phyloP scores from a whole-genome alignment of 2,113 vertebrate genomes.

The Apistogramma diplotaenia region DNA sequence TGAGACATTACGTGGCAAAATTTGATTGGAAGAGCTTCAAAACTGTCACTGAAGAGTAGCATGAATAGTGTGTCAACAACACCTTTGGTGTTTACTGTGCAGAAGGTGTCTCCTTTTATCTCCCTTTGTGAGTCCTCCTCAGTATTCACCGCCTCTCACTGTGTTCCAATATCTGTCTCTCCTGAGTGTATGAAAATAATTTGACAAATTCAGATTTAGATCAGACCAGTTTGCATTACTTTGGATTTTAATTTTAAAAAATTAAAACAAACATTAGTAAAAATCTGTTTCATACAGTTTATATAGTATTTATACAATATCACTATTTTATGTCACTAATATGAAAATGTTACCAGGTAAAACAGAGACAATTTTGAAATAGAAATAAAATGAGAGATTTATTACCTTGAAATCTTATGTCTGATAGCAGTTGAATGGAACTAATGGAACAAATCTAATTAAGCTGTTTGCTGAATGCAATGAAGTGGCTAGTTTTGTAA shows the following conservation, averaged over 20 bases:
- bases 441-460: not conserved
- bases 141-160: not conserved
- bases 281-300: not conserved
- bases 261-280: not conserved
- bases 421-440: not conserved
- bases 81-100: not conserved
- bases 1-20: not conserved
- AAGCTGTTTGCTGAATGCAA: not conserved
- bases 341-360: not conserved
- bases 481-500: no score
- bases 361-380: no score
- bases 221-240: not conserved
- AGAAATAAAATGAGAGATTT: no score
- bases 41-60: not conserved
- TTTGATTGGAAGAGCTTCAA: not conserved
- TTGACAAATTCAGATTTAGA: not conserved
- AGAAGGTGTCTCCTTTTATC: not conserved
- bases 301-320: not conserved
- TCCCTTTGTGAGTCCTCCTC: not conserved
- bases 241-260: no score
- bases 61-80: not conserved
- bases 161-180: not conserved
- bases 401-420: not conserved
- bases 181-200: not conserved
- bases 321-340: not conserved